Percentiles rank a stretch among this genome's conserved stretches.
phyloP scores from a whole-genome alignment of 2,888 invertebrate species.

The Andrena haemorrhoa region DNA sequence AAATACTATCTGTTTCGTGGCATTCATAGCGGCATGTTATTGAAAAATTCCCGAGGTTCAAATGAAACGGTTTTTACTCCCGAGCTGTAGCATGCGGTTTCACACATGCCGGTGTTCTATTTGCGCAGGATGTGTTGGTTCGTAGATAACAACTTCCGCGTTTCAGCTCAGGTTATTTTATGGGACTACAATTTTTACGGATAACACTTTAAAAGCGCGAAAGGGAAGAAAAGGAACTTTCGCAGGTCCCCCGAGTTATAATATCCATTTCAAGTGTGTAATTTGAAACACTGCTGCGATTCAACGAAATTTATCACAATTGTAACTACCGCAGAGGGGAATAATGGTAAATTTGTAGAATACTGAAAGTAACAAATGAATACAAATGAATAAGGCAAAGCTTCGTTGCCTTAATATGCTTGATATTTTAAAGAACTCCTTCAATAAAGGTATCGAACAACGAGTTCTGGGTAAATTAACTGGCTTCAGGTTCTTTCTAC shows the following conservation, averaged over 20 bases:
- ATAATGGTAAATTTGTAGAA: no score
- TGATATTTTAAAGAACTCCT: no score
- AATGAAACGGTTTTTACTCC: slow-evolving; percentile 16
- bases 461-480: no score
- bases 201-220: slow-evolving; percentile 3
- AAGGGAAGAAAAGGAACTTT: slow-evolving; percentile 1
- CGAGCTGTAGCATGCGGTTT: background rate
- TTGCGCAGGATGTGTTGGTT: slow-evolving; percentile 34
- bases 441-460: no score
- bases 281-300: background rate
- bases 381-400: no score
- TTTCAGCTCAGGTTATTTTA: slow-evolving; percentile 28
- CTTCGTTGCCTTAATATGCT: no score
- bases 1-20: background rate
- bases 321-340: no score
- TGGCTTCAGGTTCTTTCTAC: no score
- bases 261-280: background rate
- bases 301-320: no score
- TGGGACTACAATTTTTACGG: slow-evolving; percentile 10
- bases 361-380: no score
- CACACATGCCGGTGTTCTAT: slow-evolving; percentile 27
- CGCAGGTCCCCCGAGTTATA: background rate
- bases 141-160: slow-evolving; percentile 41
- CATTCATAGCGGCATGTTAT: background rate
- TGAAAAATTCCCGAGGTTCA: background rate